These are phyloP conservation scores for Ornithorhynchus anatinus DNA, from an alignment of 2,113 vertebrate genomes.

Conservation along the genomic window DNA sequence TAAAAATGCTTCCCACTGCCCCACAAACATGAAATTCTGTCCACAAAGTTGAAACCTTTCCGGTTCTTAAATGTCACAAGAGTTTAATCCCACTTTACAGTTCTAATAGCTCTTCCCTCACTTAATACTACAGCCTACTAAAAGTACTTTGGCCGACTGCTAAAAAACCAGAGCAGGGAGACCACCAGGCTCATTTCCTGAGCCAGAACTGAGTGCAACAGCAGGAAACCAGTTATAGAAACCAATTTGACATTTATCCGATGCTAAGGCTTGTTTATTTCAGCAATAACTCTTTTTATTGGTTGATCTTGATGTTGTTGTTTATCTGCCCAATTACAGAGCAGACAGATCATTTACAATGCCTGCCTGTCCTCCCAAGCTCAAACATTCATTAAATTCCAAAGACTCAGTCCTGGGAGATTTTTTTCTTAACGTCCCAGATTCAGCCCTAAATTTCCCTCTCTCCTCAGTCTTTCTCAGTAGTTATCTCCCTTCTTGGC, in stretches of 20 bases:
- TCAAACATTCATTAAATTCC: conserved; percentile 24
- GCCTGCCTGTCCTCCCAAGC: conserved; percentile 35
- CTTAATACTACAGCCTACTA: conserved; percentile 19
- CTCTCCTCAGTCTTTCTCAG: conserved; percentile 45
- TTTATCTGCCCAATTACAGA: conserved; percentile 48
- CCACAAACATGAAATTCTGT: no score
- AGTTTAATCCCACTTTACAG: conserved; percentile 48
- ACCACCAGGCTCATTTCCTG: conserved; percentile 7
- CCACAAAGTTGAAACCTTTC: no score
- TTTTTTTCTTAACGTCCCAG: conserved; percentile 42
- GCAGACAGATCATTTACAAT: neutral
- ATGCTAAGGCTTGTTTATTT: neutral
- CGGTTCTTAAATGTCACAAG: conserved; percentile 36
- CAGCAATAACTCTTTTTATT: conserved; percentile 49
- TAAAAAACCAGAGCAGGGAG: neutral
- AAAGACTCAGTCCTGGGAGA: conserved; percentile 5
- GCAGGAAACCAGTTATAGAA: conserved; percentile 20
- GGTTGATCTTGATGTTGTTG: conserved; percentile 16
- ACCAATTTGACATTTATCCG: conserved; percentile 42
- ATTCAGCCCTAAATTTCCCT: conserved; percentile 31
- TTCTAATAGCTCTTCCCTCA: conserved; percentile 25
- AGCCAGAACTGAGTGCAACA: conserved; percentile 24
- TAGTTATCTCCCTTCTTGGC: conserved; percentile 56
- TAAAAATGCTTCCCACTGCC: no score
- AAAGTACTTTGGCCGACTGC: neutral